Evolutionary conservation across 2,888 invertebrate species (phyloP).

Genomic region (Sthenelais limicola): DNA sequence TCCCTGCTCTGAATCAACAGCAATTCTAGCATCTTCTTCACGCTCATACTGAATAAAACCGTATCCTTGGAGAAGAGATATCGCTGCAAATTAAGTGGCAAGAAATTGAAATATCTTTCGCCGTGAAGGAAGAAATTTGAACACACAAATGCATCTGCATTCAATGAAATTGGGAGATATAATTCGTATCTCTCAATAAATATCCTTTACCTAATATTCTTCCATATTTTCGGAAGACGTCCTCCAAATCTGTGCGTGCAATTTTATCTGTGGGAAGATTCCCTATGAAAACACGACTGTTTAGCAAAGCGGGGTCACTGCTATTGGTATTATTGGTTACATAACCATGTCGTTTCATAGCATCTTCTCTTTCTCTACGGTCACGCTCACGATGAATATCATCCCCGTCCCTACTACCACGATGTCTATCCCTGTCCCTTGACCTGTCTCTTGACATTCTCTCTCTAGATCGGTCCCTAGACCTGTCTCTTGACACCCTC

Average conservation of each 20-base stretch:
- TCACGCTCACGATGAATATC: neutral
- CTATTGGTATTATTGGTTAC: conserved; percentile 44
- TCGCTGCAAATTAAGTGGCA: conserved; percentile 2
- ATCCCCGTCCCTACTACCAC: neutral
- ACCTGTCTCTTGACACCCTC: neutral
- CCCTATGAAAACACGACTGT: conserved; percentile 52
- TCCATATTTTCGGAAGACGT: conserved; percentile 52
- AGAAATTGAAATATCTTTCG: neutral
- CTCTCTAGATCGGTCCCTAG: conserved; percentile 1
- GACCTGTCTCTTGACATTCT: neutral
- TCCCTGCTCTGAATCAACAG: conserved; percentile 61
- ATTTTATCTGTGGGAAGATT: conserved; percentile 48
- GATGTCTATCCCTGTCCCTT: neutral
- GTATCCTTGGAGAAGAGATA: conserved; percentile 56
- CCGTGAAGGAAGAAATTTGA: neutral
- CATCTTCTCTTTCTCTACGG: neutral
- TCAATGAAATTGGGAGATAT: too few relatives aligned
- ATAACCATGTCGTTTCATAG: neutral
- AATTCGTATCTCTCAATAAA: neutral
- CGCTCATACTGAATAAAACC: conserved; percentile 68
- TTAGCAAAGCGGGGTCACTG: conserved; percentile 51
- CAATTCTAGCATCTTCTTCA: conserved; percentile 61
- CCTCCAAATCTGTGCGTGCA: conserved; percentile 43
- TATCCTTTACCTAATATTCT: conserved; percentile 48
- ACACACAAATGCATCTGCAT: too few relatives aligned